These are phyloP conservation scores for Trachelus tabidus DNA, from an alignment of 2,888 invertebrate genomes.

Conservation along the genomic window DNA sequence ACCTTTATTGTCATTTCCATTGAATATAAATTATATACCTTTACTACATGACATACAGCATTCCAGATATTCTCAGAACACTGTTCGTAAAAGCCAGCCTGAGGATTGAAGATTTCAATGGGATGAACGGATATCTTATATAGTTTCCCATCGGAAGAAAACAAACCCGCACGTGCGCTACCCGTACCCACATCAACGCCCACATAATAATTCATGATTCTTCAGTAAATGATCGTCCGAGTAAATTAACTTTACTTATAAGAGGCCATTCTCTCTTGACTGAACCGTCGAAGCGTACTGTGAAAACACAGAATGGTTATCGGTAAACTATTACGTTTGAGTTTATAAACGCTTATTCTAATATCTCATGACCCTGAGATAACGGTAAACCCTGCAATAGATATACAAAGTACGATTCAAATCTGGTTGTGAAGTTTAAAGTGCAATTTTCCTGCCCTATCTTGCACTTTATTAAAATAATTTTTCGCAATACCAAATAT, in stretches of 20 bases:
- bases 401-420: not conserved
- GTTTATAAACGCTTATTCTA: not conserved
- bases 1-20: not conserved
- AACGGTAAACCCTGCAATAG: conserved; percentile 27
- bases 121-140: conserved; percentile 72
- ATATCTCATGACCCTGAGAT: conserved; percentile 47
- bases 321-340: conserved; percentile 22
- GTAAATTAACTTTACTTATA: not conserved
- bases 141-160: conserved; percentile 77
- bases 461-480: not conserved
- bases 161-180: conserved; percentile 88
- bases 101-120: conserved; percentile 83
- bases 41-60: conserved; percentile 78
- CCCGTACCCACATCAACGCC: conserved; percentile 96
- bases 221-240: not conserved
- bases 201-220: conserved; percentile 72
- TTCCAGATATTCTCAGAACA: conserved; percentile 91
- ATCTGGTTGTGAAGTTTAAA: not conserved
- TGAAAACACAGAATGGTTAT: conserved; percentile 31
- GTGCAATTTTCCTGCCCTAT: not conserved
- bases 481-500: not conserved
- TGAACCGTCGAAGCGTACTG: not conserved
- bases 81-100: conserved; percentile 86
- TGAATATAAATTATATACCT: conserved; percentile 68
- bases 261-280: not conserved